A percentile compares a stretch with the other conserved stretches of the same genome.
Conservation (phyloP, 2,113 vertebrate species). For the Tychaedon coryphoeus region DNA sequence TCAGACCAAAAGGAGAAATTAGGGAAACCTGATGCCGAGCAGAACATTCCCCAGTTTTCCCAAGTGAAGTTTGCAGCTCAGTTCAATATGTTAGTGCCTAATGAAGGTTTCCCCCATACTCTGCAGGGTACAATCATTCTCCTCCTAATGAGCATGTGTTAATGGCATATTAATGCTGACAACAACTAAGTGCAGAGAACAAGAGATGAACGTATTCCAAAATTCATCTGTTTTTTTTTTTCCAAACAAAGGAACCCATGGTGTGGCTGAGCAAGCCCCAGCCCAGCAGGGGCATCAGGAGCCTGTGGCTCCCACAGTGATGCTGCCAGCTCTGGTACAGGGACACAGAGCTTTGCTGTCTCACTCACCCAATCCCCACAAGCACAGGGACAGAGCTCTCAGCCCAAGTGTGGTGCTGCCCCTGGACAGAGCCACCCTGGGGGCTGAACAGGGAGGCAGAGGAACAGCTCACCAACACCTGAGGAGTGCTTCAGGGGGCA, state of each 20-base stretch:
- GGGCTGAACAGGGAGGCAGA: background rate
- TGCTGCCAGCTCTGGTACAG: background rate
- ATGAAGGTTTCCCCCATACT: slow-evolving; percentile 46
- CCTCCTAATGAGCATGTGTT: slow-evolving; percentile 37
- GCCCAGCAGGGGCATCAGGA: background rate
- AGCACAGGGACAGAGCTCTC: background rate
- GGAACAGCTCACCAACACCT: rapidly evolving
- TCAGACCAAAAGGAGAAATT: background rate
- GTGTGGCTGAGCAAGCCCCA: background rate
- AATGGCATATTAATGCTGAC: slow-evolving; percentile 55
- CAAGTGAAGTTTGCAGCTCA: slow-evolving; percentile 13
- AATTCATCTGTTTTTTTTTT: background rate
- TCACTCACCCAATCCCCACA: background rate
- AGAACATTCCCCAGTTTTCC: slow-evolving; percentile 1
- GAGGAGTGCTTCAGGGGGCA: background rate
- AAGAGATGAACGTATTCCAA: slow-evolving; percentile 25
- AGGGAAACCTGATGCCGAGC: background rate
- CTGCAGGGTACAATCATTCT: slow-evolving; percentile 56
- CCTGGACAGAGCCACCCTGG: rapidly evolving
- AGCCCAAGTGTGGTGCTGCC: rapidly evolving
- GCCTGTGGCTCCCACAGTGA: background rate
- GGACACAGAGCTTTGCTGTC: background rate
- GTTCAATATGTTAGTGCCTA: slow-evolving; percentile 53
- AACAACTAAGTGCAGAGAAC: slow-evolving; percentile 34
- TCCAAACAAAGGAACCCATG: background rate